These are phyloP conservation scores for Venusia cambrica DNA, from an alignment of 2,888 invertebrate species.

Conservation along the genomic window DNA sequence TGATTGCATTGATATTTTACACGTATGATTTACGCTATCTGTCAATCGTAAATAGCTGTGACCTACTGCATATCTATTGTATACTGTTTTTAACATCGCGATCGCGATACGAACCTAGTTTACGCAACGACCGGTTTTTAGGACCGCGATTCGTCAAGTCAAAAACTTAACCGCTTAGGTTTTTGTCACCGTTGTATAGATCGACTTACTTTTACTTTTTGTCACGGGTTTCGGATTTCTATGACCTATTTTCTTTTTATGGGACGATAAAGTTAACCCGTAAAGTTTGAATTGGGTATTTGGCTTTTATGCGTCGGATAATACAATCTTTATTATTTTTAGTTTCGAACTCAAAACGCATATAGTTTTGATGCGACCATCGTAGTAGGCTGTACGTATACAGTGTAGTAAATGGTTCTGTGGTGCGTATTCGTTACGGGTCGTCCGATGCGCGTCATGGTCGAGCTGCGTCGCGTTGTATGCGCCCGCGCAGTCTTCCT, in stretches of 20 bases:
- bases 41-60: slow-evolving; percentile 54
- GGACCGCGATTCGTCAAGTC: slow-evolving; percentile 24
- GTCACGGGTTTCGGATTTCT: slow-evolving; percentile 33
- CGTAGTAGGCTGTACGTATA: slow-evolving; percentile 1
- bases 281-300: slow-evolving; percentile 27
- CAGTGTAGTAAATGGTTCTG: slow-evolving; percentile 3
- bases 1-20: slow-evolving; percentile 60
- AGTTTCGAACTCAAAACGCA: neutral
- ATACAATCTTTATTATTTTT: slow-evolving; percentile 11
- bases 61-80: slow-evolving; percentile 54
- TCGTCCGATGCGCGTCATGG: slow-evolving; percentile 15
- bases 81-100: slow-evolving; percentile 33
- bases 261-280: slow-evolving; percentile 27
- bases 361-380: neutral
- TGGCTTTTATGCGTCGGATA: slow-evolving; percentile 14
- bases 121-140: slow-evolving; percentile 47
- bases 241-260: slow-evolving; percentile 35
- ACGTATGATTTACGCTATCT: slow-evolving; percentile 60
- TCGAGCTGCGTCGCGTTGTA: slow-evolving; percentile 7
- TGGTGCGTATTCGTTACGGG: slow-evolving; percentile 13
- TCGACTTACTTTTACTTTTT: slow-evolving; percentile 45
- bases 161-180: slow-evolving; percentile 6
- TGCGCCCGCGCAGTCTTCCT: slow-evolving; percentile 29
- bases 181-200: slow-evolving; percentile 37
- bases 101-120: slow-evolving; percentile 34